Evolutionary conservation across 37 sponge, comb jelly and placozoan species (phyloP).

Genomic region (Beroe ovata): DNA sequence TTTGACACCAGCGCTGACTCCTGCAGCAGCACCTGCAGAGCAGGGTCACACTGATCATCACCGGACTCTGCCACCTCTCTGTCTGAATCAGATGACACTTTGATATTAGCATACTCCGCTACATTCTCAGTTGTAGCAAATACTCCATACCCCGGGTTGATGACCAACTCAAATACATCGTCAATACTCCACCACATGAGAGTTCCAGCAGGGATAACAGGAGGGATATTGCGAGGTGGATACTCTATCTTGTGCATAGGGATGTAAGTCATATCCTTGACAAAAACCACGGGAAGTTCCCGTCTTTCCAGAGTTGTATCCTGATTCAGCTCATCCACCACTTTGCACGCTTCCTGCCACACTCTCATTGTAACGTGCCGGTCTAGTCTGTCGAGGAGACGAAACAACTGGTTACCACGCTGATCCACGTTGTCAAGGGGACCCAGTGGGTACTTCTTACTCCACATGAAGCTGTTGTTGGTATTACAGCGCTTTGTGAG

Average conservation of each 20-base stretch:
- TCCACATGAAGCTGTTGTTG: conserved; percentile 1
- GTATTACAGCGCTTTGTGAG: not conserved
- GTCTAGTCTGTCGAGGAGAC: conserved; percentile 41
- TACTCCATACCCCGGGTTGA: conserved; percentile 51
- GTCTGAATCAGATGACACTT: not conserved
- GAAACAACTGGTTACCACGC: not conserved
- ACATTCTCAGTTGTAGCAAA: conserved; percentile 62
- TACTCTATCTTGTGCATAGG: not conserved
- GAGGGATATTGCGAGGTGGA: conserved; percentile 30
- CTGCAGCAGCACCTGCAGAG: not conserved
- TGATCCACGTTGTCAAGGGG: conserved; percentile 57
- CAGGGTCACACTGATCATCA: not conserved
- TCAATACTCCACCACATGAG: conserved; percentile 67
- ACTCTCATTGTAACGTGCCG: conserved; percentile 47
- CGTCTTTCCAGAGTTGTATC: not conserved
- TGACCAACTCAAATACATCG: conserved; percentile 37
- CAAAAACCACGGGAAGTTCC: conserved; percentile 33
- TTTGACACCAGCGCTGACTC: not conserved
- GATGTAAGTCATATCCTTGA: not conserved
- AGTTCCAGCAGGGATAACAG: conserved; percentile 24
- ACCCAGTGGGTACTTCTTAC: conserved; percentile 47
- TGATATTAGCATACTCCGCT: not conserved
- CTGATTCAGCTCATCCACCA: conserved; percentile 63
- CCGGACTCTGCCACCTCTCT: not conserved
- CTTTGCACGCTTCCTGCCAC: conserved; percentile 56